Evolutionary conservation across 2,888 invertebrate species (phyloP).

Genomic region (Brachyptera risi): DNA sequence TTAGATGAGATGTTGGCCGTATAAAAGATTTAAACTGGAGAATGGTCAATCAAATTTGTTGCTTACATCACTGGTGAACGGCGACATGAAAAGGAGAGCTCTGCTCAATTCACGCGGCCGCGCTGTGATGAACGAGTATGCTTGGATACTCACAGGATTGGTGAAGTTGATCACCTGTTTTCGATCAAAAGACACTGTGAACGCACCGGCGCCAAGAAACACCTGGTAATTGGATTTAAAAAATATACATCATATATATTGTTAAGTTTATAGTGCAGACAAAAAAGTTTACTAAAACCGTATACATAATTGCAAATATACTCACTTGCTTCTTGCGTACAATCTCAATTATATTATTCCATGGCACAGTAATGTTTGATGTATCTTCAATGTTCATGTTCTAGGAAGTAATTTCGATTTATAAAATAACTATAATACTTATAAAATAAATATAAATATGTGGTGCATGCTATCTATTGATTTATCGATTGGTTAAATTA

Average conservation of each 20-base stretch:
- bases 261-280: neutral
- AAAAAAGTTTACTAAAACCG: too few species aligned
- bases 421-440: neutral
- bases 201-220: conserved; percentile 57
- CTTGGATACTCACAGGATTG: conserved; percentile 68
- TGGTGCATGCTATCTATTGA: too few species aligned
- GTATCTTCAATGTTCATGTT: conserved; percentile 30
- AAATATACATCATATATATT: neutral
- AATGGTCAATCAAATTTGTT: too few species aligned
- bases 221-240: too few species aligned
- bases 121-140: conserved; percentile 73
- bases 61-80: conserved; percentile 58
- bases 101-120: conserved; percentile 76
- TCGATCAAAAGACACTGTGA: conserved; percentile 52
- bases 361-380: conserved; percentile 20
- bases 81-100: conserved; percentile 77
- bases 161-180: conserved; percentile 69
- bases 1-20: too few species aligned
- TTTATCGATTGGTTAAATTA: too few species aligned
- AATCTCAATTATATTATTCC: conserved; percentile 38
- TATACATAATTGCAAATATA: too few species aligned
- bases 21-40: too few species aligned
- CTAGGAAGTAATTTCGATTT: neutral
- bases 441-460: too few species aligned
- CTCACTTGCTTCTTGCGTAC: conserved; percentile 48